Evolutionary conservation across 92 coral and sea anemone species (phyloP).

Genomic region (Actinernus sp.): DNA sequence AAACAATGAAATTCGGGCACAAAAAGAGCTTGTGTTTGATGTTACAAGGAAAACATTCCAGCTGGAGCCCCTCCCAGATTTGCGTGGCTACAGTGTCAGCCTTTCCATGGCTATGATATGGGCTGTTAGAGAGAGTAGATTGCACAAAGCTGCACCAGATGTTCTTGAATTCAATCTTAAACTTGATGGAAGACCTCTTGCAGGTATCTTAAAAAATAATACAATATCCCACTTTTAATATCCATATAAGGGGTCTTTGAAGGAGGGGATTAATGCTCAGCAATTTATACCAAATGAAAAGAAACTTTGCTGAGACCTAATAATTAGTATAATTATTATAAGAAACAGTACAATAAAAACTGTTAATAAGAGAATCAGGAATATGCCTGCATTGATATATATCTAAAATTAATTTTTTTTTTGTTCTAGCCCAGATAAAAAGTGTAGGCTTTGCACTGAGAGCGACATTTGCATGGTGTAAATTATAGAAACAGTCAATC

Average conservation of each 20-base stretch:
- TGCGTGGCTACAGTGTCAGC: conserved; percentile 20
- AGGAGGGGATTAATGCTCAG: too few relatives aligned
- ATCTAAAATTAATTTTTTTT: too few relatives aligned
- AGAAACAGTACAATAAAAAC: too few relatives aligned
- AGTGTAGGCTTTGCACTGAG: too few relatives aligned
- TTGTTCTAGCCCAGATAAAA: too few relatives aligned
- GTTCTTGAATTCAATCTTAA: conserved; percentile 35
- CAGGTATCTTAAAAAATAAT: conserved; percentile 8
- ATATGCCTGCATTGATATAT: too few relatives aligned
- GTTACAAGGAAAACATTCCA: not conserved
- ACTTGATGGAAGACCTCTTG: conserved; percentile 51
- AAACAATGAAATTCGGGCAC: conserved; percentile 18
- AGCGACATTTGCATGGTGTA: too few relatives aligned
- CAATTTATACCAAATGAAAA: too few relatives aligned
- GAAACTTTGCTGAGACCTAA: too few relatives aligned
- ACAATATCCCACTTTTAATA: not conserved
- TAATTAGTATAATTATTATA: too few relatives aligned
- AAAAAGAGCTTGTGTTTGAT: conserved; percentile 6
- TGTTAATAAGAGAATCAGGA: too few relatives aligned
- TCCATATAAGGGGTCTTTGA: not conserved
- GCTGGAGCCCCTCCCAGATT: conserved; percentile 7
- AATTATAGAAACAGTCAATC: too few relatives aligned
- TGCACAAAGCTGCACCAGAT: conserved; percentile 5
- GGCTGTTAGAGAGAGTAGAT: conserved; percentile 19
- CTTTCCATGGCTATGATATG: conserved; percentile 7